Evolutionary conservation across 2,113 vertebrate species (phyloP).

Genomic region (Nipponia nippon): DNA sequence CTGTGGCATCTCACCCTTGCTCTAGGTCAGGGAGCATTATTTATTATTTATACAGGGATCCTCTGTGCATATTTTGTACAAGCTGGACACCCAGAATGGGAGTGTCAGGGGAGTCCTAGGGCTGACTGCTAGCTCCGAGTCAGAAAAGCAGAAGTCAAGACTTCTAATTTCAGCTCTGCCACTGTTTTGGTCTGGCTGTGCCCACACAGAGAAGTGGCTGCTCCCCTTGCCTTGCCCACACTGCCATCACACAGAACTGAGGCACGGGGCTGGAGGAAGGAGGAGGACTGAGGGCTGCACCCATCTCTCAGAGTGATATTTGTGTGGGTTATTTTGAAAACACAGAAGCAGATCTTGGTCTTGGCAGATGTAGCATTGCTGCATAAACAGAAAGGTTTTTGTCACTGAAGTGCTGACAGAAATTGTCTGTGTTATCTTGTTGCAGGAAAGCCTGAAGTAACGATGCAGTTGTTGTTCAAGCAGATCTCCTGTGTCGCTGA

Average conservation of each 20-base stretch:
- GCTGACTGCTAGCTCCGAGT: accelerated
- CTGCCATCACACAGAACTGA: neutral
- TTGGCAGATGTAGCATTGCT: neutral
- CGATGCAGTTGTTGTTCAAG: neutral
- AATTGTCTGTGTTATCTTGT: neutral
- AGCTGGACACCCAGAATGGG: neutral
- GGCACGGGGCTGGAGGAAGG: neutral
- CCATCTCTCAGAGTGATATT: neutral
- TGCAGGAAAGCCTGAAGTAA: conserved; percentile 70
- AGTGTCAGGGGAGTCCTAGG: too few relatives aligned
- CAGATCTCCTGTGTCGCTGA: conserved; percentile 67
- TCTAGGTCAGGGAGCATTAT: neutral
- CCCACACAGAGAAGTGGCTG: neutral
- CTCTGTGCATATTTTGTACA: accelerated
- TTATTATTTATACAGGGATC: neutral
- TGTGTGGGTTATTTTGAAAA: neutral
- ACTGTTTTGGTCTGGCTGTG: neutral
- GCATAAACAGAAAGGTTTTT: neutral
- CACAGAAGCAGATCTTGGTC: neutral
- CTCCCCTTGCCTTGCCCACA: neutral
- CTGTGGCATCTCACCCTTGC: neutral
- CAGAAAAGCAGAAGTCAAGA: conserved; percentile 12
- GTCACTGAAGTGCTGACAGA: neutral
- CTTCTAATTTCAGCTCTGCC: neutral
- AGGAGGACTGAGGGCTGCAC: neutral